Evolutionary conservation across 2,888 invertebrate genomes (phyloP), one percentile per base, ranked within the genome.

Genomic region (Drosophila meridiana): DNA sequence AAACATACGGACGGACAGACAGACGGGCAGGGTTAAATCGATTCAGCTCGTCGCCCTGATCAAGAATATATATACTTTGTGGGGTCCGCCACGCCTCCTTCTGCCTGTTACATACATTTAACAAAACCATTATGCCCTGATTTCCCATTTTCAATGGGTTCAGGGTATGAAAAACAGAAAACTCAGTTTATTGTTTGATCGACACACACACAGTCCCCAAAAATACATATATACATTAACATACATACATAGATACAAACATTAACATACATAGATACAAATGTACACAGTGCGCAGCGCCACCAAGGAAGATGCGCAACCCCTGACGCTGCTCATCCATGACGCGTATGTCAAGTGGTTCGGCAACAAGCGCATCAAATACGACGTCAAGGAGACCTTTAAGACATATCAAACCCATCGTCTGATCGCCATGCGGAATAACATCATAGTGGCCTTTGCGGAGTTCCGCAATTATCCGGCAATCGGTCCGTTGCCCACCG

Each of bases 381-480:
- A 58, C 13, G 62, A 43, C 0, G 47, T 40, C 9, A 69, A 57
- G 26, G n/a, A 58, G 9, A 26, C 91, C 11, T 90, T 92, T 43
- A 50, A 64, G 0, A 34, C 26, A 11, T 89, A 90, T 63, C 74
- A 87, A 50, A 83, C 88, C 0, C 78, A 91, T 75, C 85, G 90
- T 3, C 36, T 91, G 6, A 13, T 90, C n/a, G 86, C 83, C 3
- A 56, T 68, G 4, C 42, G n/a, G 3, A 3, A 11, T 1, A 4
- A 2, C 1, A 6, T 8, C 0, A 1, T 68, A 6, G 56, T 87
- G 0, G 92, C 85, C 26, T 92, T 91, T 76, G 93, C 90, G 0
- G 91, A 92, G 50, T 76, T 92, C 13, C 78, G 78, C 1, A 87
- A 83, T 26, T 81, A 73, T 65, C 92, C 92, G 0, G 52, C 74